Conservation (phyloP, 2,797 vertebrate genomes). For the Novumbra hubbsi region DNA sequence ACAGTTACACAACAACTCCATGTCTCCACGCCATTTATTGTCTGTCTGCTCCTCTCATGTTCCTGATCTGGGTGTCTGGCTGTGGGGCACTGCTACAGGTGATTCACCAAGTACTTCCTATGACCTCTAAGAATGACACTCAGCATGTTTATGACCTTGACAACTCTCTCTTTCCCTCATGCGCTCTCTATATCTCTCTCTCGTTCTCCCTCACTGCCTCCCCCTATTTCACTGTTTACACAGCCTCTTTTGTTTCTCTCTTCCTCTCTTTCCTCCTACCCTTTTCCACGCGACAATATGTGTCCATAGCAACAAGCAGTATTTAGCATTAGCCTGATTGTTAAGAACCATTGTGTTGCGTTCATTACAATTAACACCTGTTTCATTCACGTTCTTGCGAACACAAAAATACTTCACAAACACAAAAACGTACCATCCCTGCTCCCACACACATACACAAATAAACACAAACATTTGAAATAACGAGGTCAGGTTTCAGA, state of each 20-base stretch:
- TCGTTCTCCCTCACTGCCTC: not conserved
- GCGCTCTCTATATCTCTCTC: no score
- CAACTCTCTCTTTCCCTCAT: no score
- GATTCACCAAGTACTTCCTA: not conserved
- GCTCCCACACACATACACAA: not conserved
- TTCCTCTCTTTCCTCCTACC: constrained; percentile 10
- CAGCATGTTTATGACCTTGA: not conserved
- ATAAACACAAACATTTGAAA: not conserved
- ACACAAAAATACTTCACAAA: not conserved
- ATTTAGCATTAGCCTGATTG: constrained; percentile 40
- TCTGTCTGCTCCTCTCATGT: not conserved
- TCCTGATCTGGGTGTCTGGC: no score
- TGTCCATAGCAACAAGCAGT: constrained; percentile 63
- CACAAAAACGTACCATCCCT: not conserved
- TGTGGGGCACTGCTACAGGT: not conserved
- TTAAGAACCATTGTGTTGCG: constrained; percentile 39
- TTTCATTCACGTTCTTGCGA: not conserved
- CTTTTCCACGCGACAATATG: constrained; percentile 21
- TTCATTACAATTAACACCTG: not conserved
- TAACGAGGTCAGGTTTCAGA: constrained; percentile 1
- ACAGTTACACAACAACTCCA: not conserved
- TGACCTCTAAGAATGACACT: not conserved
- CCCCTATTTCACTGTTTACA: constrained; percentile 8
- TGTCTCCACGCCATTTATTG: not conserved
- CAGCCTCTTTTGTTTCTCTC: not conserved